phyloP scores from a whole-genome alignment of 1,140 invertebrate genomes.

The Andrena cerasifolii region DNA sequence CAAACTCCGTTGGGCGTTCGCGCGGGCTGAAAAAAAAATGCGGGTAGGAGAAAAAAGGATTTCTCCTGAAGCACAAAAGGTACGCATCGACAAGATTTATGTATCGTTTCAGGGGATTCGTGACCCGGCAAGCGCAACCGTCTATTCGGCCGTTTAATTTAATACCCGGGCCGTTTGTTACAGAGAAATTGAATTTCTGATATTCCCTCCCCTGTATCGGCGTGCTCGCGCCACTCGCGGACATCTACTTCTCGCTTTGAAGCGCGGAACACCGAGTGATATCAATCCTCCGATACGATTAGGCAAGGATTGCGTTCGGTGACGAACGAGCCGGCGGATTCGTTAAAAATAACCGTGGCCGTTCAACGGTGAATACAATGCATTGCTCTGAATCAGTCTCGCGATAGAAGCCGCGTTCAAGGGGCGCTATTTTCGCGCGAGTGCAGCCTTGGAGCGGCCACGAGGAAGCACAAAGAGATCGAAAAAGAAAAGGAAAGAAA shows the following conservation, averaged over 20 bases:
- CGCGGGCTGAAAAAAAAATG: background rate
- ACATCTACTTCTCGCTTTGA: background rate
- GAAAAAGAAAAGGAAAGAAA: background rate
- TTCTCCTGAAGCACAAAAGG: background rate
- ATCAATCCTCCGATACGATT: background rate
- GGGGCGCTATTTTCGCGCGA: conserved; percentile 8
- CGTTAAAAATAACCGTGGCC: background rate
- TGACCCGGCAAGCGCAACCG: background rate
- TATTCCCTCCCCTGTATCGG: background rate
- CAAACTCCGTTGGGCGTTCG: conserved; percentile 22
- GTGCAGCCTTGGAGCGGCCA: background rate
- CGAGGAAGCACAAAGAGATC: background rate
- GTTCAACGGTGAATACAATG: background rate
- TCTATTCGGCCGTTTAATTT: conserved; percentile 25
- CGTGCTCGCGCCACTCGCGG: background rate
- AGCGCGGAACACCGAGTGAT: background rate
- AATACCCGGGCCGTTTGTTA: conserved; percentile 4
- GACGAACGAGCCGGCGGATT: background rate
- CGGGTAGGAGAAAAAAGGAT: too few relatives aligned
- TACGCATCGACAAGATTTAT: conserved; percentile 34
- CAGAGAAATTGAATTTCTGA: conserved; percentile 7
- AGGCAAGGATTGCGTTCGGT: background rate
- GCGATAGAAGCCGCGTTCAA: background rate
- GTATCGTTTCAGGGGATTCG: background rate
- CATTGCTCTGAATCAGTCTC: conserved; percentile 6